Conservation (phyloP, 2,113 vertebrate genomes). For the Thalassoma bifasciatum region DNA sequence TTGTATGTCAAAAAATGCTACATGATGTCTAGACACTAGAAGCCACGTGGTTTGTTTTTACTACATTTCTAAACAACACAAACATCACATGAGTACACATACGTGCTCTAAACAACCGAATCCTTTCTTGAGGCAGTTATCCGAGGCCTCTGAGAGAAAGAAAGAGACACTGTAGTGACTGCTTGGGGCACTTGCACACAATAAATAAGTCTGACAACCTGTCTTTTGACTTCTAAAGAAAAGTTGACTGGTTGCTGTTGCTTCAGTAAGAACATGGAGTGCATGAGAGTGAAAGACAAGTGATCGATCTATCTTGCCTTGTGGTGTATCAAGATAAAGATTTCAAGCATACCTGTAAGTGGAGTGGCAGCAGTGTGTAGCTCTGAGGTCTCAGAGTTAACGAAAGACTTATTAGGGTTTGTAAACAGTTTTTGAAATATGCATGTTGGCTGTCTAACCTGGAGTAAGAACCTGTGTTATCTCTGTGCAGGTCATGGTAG, state of each 20-base stretch:
- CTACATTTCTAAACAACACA: neutral
- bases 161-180: neutral
- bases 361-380: neutral
- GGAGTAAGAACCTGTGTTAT: neutral
- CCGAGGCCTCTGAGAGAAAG: neutral
- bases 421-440: neutral
- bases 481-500: neutral
- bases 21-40: neutral
- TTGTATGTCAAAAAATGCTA: neutral
- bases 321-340: neutral
- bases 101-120: neutral
- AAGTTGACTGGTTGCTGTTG: conserved; percentile 5
- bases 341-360: neutral
- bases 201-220: neutral
- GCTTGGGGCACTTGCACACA: neutral
- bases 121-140: neutral
- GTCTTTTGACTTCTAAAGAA: conserved; percentile 4
- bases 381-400: neutral
- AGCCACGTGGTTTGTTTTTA: neutral
- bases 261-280: neutral
- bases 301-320: neutral
- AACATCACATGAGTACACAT: neutral
- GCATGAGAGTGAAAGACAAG: neutral
- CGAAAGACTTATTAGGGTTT: neutral
- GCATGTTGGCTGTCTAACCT: neutral